Percentiles rank a stretch among this genome's conserved stretches.
Conservation (phyloP, 2,888 invertebrate genomes). For the Mimumesa dahlbomi region DNA sequence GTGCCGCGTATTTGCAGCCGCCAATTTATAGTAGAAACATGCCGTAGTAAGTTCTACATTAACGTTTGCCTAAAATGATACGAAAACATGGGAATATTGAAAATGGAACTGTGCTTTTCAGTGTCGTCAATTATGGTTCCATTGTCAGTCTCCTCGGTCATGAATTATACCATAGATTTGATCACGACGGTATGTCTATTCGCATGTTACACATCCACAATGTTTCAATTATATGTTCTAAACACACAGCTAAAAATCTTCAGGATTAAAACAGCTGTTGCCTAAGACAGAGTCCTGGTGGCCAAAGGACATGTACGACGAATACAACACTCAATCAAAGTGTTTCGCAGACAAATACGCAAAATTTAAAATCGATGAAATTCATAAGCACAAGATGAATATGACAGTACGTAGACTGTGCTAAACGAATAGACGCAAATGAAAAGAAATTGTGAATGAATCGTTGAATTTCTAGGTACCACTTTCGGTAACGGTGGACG, state of each 20-base stretch:
- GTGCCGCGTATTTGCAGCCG: not conserved
- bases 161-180: not conserved
- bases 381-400: not conserved
- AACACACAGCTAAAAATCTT: no score
- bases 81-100: not conserved
- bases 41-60: not conserved
- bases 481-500: not conserved
- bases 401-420: not conserved
- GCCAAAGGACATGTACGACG: not conserved
- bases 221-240: no score
- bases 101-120: not conserved
- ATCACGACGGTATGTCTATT: not conserved
- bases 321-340: not conserved
- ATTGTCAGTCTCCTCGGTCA: not conserved
- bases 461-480: not conserved
- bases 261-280: not conserved
- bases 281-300: not conserved
- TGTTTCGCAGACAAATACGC: not conserved
- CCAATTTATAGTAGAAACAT: not conserved
- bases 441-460: not conserved
- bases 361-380: not conserved
- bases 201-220: no score
- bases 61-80: not conserved
- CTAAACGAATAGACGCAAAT: not conserved
- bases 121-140: not conserved